phyloP scores from a whole-genome alignment of 2,113 vertebrate species.

The Trichomycterus rosablanca region DNA sequence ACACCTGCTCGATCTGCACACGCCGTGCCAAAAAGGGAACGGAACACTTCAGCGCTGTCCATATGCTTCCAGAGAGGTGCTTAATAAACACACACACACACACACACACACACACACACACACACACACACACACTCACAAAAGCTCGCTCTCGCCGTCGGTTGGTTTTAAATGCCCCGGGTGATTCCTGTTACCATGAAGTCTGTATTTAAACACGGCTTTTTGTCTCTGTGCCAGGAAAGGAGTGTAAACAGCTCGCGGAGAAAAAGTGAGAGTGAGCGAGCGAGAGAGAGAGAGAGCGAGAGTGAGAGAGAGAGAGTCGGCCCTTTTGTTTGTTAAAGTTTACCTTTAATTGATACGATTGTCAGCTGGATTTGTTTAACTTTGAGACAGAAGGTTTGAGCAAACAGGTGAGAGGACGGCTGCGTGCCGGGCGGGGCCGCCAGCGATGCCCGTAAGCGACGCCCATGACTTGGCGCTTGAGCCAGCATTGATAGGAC shows the following conservation, averaged over 20 bases:
- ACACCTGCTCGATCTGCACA: too few species aligned
- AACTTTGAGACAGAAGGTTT: conserved; percentile 17
- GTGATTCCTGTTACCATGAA: conserved; percentile 23
- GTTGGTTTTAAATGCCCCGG: neutral
- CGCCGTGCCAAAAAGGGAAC: neutral
- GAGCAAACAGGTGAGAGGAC: conserved; percentile 13
- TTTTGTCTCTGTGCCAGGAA: conserved; percentile 16
- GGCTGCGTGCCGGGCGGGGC: too few species aligned
- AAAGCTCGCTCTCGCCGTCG: conserved; percentile 9
- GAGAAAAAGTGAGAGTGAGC: too few species aligned
- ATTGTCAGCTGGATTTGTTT: conserved; percentile 22
- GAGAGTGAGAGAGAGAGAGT: neutral
- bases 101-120: too few species aligned
- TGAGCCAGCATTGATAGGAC: too few species aligned
- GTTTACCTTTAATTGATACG: conserved; percentile 15
- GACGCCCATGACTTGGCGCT: conserved; percentile 5
- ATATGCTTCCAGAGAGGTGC: conserved; percentile 18
- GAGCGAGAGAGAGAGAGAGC: too few species aligned
- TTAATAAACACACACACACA: neutral
- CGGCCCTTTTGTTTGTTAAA: conserved; percentile 15
- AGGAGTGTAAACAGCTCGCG: conserved; percentile 12
- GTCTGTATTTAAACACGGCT: conserved; percentile 18
- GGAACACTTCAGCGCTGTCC: neutral
- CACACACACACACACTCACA: too few species aligned
- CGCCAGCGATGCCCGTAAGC: too few species aligned